These are phyloP conservation scores for Macrosteles quadrilineatus DNA, from an alignment of 1,140 invertebrate genomes.

Conservation along the genomic window DNA sequence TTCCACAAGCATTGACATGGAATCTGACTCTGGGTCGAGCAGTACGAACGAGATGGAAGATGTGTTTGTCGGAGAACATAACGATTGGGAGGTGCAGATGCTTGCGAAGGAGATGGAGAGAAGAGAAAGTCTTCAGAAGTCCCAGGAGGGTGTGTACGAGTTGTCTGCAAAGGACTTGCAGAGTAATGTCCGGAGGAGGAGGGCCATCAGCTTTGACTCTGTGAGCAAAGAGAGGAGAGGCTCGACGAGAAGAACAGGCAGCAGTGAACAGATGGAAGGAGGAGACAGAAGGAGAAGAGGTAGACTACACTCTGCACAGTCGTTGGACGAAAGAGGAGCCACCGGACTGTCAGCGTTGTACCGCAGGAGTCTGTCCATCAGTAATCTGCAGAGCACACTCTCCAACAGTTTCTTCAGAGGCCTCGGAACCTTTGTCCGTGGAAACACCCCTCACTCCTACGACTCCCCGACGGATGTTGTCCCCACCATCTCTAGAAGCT, in stretches of 20 bases:
- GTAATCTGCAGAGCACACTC: conserved; percentile 5
- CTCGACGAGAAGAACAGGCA: not conserved
- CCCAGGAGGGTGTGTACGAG: not conserved
- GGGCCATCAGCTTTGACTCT: conserved; percentile 7
- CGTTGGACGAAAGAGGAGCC: conserved; percentile 20
- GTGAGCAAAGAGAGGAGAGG: not conserved
- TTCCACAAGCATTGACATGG: conserved; percentile 17
- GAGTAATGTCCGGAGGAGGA: not conserved
- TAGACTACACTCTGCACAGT: not conserved
- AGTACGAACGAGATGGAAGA: conserved; percentile 44
- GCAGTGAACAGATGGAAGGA: not conserved
- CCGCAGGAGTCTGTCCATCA: conserved; percentile 20
- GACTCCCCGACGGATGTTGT: not conserved
- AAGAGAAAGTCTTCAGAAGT: conserved; percentile 1
- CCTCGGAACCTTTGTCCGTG: conserved; percentile 21
- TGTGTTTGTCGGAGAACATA: conserved; percentile 48
- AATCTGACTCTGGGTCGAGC: conserved; percentile 42
- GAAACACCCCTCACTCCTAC: not conserved
- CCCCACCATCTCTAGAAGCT: conserved; percentile 24
- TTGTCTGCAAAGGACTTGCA: not conserved
- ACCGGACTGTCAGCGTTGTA: not conserved
- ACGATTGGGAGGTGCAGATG: conserved; percentile 78
- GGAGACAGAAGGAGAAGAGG: not conserved
- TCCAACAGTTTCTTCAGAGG: conserved; percentile 9
- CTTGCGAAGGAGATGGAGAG: conserved; percentile 52